Conservation (phyloP, 1,140 invertebrate genomes). For the Drosophila lacertosa region DNA sequence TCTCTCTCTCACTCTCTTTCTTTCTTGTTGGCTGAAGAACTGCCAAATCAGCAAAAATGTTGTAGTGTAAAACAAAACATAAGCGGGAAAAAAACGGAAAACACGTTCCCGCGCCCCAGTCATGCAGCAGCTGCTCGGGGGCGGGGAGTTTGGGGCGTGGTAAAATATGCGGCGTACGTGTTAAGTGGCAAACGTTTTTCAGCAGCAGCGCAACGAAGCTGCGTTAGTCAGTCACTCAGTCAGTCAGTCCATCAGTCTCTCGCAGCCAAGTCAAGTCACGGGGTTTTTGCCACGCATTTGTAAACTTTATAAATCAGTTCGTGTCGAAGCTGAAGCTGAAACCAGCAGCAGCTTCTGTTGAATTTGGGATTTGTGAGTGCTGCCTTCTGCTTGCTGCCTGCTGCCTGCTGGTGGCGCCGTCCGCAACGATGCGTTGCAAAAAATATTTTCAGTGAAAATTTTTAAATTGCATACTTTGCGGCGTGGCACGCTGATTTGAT, state of each 20-base stretch:
- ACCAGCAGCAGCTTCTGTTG: neutral
- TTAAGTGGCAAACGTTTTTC: constrained; percentile 82
- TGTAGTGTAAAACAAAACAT: constrained; percentile 64
- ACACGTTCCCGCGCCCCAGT: constrained; percentile 5
- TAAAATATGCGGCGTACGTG: constrained; percentile 81
- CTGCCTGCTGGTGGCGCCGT: too few species aligned
- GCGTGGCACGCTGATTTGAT: constrained; percentile 46
- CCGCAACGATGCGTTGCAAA: constrained; percentile 31
- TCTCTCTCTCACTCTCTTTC: neutral
- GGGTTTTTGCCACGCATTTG: constrained; percentile 79
- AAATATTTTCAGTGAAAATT: constrained; percentile 21
- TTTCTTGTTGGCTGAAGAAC: constrained; percentile 27
- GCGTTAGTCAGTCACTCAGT: neutral
- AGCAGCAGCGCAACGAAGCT: constrained; percentile 48
- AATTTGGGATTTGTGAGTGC: constrained; percentile 21
- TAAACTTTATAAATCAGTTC: constrained; percentile 82
- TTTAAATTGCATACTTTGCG: constrained; percentile 53
- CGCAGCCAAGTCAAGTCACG: constrained; percentile 69
- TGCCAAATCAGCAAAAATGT: constrained; percentile 75
- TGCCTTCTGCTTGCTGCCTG: too few species aligned
- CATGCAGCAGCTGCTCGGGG: constrained; percentile 3
- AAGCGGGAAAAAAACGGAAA: constrained; percentile 15
- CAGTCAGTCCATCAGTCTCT: constrained; percentile 30
- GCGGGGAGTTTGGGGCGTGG: constrained; percentile 61
- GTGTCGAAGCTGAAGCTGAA: constrained; percentile 62